Conservation (phyloP, 2,888 invertebrate genomes). For the Parthenolecanium corni region DNA sequence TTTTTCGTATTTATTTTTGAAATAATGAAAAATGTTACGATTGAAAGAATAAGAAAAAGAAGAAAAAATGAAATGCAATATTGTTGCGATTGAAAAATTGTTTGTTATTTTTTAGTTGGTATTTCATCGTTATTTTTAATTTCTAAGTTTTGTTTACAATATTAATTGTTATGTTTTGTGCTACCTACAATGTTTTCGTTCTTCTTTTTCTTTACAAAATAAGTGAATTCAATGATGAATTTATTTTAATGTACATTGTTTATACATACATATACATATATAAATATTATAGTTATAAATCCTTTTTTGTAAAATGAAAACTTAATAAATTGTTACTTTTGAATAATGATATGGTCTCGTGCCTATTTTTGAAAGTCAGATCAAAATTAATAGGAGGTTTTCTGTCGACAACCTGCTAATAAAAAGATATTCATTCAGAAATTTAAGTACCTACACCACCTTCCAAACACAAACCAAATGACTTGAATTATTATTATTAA, state of each 20-base stretch:
- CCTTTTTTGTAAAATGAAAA: conserved; percentile 24
- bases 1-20: neutral
- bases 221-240: neutral
- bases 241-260: conserved; percentile 11
- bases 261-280: conserved; percentile 10
- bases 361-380: too few relatives aligned
- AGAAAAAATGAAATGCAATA: conserved; percentile 7
- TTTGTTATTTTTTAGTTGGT: conserved; percentile 14
- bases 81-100: conserved; percentile 15
- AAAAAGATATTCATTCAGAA: too few relatives aligned
- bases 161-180: conserved; percentile 18
- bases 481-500: too few relatives aligned
- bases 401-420: too few relatives aligned
- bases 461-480: too few relatives aligned
- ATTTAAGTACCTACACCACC: too few relatives aligned
- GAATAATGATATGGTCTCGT: too few relatives aligned
- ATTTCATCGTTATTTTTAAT: conserved; percentile 8
- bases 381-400: too few relatives aligned
- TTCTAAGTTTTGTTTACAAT: conserved; percentile 15
- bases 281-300: neutral
- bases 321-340: conserved; percentile 26
- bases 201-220: conserved; percentile 13
- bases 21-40: neutral
- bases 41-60: neutral
- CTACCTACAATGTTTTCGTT: neutral